Conservation (phyloP, 2,888 invertebrate species). For the Cremastinae sp. region DNA sequence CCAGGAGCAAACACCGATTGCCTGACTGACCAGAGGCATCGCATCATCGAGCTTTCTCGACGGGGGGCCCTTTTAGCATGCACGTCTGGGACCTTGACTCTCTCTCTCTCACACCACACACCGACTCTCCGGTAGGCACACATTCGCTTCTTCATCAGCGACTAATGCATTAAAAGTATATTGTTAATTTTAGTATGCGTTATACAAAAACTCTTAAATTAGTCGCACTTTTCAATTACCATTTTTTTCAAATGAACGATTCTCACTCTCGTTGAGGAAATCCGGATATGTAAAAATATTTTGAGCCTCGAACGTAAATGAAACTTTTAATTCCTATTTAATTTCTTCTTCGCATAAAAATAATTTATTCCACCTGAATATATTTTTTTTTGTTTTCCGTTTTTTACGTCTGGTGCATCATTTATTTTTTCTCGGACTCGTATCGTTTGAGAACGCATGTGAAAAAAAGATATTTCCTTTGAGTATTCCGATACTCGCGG, state of each 20-base stretch:
- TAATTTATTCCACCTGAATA: conserved; percentile 28
- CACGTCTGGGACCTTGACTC: conserved; percentile 75
- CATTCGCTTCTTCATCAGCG: conserved; percentile 32
- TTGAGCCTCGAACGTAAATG: background rate
- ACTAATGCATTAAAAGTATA: conserved; percentile 1
- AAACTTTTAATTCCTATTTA: background rate
- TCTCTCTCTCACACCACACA: conserved; percentile 62
- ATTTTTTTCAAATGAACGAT: too few relatives aligned
- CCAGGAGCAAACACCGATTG: conserved; percentile 27
- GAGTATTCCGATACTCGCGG: conserved; percentile 65
- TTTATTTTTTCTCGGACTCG: conserved; percentile 25
- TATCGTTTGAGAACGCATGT: conserved; percentile 52
- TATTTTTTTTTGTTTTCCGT: conserved; percentile 17
- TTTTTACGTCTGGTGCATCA: conserved; percentile 24
- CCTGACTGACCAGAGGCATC: conserved; percentile 56
- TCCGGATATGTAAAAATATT: too few relatives aligned
- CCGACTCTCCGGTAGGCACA: conserved; percentile 54
- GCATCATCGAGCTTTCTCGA: conserved; percentile 61
- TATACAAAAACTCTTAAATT: too few relatives aligned
- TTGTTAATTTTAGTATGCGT: too few relatives aligned
- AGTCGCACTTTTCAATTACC: too few relatives aligned
- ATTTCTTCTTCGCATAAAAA: background rate
- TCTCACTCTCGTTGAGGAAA: too few relatives aligned
- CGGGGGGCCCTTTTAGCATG: conserved; percentile 67
- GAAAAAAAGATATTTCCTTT: conserved; percentile 30